phyloP scores from a whole-genome alignment of 2,113 vertebrate genomes.

The Paramisgurnus dabryanus region DNA sequence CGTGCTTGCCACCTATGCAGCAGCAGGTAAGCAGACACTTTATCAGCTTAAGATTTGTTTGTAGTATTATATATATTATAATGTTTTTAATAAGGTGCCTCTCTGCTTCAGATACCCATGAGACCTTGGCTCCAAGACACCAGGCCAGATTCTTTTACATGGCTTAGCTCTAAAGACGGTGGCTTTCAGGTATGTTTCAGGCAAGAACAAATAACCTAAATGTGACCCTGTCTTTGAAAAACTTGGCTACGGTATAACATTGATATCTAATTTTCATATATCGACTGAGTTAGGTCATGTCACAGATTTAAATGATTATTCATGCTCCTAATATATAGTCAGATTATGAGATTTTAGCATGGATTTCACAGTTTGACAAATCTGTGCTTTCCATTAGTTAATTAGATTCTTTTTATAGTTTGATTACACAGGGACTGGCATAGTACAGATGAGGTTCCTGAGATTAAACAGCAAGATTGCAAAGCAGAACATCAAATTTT shows the following conservation, averaged over 20 bases:
- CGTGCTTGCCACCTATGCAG: constrained; percentile 73
- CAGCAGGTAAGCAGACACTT: constrained; percentile 68
- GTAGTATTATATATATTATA: background rate
- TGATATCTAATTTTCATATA: too few species aligned
- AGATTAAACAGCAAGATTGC: constrained; percentile 75
- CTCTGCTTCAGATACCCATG: constrained; percentile 67
- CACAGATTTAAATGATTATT: too few species aligned
- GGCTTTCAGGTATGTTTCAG: constrained; percentile 75
- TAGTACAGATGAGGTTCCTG: constrained; percentile 83
- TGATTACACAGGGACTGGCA: constrained; percentile 70
- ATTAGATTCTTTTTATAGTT: constrained; percentile 62
- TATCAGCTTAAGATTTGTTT: background rate
- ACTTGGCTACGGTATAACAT: too few species aligned
- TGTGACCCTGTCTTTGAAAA: background rate
- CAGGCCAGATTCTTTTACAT: constrained; percentile 68
- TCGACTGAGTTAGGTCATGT: too few species aligned
- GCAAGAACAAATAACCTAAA: background rate
- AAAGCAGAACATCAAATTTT: constrained; percentile 75
- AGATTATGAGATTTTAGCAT: too few species aligned
- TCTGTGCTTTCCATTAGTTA: too few species aligned
- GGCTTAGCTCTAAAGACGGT: constrained; percentile 74
- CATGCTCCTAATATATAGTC: too few species aligned
- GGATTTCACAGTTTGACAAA: too few species aligned
- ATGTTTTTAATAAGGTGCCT: background rate
- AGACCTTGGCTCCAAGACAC: constrained; percentile 79